Percentiles rank a stretch among this genome's conserved stretches.
Evolutionary conservation across 2,888 invertebrate genomes (phyloP).

Genomic region (Heliconius sara): DNA sequence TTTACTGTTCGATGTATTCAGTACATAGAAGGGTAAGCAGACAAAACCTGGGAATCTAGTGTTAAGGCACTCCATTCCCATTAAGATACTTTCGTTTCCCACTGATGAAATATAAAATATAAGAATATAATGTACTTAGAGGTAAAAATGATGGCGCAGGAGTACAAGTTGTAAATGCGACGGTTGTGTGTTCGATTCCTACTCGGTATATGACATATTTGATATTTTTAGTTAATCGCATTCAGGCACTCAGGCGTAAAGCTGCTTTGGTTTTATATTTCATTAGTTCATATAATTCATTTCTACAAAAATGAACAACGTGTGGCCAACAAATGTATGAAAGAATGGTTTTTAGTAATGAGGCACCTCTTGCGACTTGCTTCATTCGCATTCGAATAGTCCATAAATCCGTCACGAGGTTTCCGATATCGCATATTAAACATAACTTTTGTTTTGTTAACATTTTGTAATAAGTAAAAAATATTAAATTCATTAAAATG

Average conservation of each 20-base stretch:
- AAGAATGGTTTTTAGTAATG: conserved; percentile 41
- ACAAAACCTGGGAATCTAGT: no score
- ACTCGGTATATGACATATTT: no score
- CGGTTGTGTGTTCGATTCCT: no score
- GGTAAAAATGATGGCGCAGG: no score
- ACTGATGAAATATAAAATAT: no score
- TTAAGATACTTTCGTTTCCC: no score
- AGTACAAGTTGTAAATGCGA: no score
- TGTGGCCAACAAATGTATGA: conserved; percentile 23
- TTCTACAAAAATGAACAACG: neutral
- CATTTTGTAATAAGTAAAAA: conserved; percentile 23
- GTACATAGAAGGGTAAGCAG: no score
- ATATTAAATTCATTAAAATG: neutral
- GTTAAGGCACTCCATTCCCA: no score
- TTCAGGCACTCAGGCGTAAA: neutral
- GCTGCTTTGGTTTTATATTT: neutral
- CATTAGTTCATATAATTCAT: neutral
- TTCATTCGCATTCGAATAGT: conserved; percentile 35
- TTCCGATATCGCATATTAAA: conserved; percentile 49
- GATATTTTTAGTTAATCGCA: no score
- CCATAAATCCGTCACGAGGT: conserved; percentile 62
- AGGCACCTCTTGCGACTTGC: conserved; percentile 56
- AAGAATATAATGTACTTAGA: no score
- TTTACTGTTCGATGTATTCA: no score
- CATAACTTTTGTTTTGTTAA: conserved; percentile 30